phyloP scores from a whole-genome alignment of 2,888 invertebrate species.

The Drosophila eohydei region DNA sequence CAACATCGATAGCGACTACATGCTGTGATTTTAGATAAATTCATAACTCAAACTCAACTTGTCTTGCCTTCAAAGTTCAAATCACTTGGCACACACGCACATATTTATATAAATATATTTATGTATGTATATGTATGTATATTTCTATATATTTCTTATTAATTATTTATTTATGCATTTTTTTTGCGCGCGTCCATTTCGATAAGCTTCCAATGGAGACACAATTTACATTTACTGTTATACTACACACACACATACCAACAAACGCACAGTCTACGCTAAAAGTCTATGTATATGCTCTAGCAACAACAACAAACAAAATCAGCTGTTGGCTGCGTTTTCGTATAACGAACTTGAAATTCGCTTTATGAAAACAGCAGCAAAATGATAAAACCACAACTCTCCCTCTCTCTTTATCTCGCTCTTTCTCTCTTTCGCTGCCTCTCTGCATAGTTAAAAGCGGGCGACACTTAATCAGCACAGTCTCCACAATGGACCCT shows the following conservation, averaged over 20 bases:
- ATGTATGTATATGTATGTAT: constrained; percentile 1
- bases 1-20: constrained; percentile 66
- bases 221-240: constrained; percentile 78
- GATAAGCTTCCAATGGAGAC: constrained; percentile 76
- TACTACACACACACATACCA: constrained; percentile 2
- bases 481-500: constrained; percentile 32
- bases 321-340: constrained; percentile 66
- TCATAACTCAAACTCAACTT: constrained; percentile 77
- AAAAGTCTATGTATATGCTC: constrained; percentile 33
- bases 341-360: constrained; percentile 68
- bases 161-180: constrained; percentile 79
- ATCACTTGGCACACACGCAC: constrained; percentile 70
- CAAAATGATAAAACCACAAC: constrained; percentile 41
- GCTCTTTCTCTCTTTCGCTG: neutral
- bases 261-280: constrained; percentile 8
- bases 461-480: constrained; percentile 49
- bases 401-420: neutral
- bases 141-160: constrained; percentile 44
- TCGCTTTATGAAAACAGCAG: constrained; percentile 40
- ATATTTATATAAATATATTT: neutral
- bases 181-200: constrained; percentile 74
- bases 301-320: constrained; percentile 24
- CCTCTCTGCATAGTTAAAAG: constrained; percentile 25
- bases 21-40: constrained; percentile 79
- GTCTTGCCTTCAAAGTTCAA: constrained; percentile 82